A percentile compares a stretch with the other conserved stretches of the same genome.
Conservation (phyloP, 2,113 vertebrate genomes). For the Ancistrus triradiatus region DNA sequence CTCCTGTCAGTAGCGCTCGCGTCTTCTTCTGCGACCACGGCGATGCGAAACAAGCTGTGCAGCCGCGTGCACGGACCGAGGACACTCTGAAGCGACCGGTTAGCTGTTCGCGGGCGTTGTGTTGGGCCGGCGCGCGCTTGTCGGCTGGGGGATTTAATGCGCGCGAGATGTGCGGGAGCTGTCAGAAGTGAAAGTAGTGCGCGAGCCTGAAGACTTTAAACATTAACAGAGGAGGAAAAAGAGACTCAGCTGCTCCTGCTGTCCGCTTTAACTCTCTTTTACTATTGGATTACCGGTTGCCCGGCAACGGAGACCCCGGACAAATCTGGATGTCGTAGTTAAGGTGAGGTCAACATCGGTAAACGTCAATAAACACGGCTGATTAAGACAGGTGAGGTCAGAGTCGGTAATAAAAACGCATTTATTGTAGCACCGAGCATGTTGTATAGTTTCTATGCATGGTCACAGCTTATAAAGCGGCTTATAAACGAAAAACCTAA, state of each 20-base stretch:
- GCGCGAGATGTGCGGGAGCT: conserved; percentile 47
- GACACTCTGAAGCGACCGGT: too few species aligned
- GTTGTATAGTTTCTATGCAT: too few species aligned
- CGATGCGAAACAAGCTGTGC: too few species aligned
- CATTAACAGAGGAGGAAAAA: not conserved
- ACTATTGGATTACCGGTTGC: conserved; percentile 65
- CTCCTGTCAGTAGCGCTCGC: not conserved
- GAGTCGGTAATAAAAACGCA: too few species aligned
- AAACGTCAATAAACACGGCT: not conserved
- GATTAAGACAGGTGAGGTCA: not conserved
- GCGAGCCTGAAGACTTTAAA: conserved; percentile 32
- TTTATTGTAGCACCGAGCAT: too few species aligned
- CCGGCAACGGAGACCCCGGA: conserved; percentile 71
- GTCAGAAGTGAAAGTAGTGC: conserved; percentile 70
- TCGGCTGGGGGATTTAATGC: conserved; percentile 23
- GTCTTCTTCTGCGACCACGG: not conserved
- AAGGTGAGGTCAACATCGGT: conserved; percentile 62
- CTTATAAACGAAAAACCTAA: too few species aligned
- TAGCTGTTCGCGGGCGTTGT: too few species aligned
- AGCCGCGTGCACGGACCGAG: too few species aligned
- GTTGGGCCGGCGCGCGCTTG: conserved; percentile 46
- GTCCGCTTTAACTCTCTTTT: not conserved
- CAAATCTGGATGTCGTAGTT: conserved; percentile 74
- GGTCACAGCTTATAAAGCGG: too few species aligned
- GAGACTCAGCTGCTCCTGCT: not conserved